phyloP scores from a whole-genome alignment of 2,113 vertebrate genomes.

The Chaenogobius annularis region DNA sequence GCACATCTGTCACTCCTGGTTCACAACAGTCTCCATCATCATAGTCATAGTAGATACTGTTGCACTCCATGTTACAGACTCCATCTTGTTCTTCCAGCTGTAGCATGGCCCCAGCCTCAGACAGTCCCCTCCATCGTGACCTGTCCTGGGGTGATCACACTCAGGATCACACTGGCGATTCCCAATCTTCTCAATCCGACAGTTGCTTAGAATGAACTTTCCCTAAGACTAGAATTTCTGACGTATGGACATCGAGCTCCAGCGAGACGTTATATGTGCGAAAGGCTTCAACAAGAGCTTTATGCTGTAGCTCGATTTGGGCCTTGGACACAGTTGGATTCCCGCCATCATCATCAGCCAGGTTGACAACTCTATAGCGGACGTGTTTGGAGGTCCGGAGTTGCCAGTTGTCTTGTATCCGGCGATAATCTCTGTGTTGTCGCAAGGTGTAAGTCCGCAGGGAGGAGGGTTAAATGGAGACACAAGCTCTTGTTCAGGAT shows the following conservation, averaged over 20 bases:
- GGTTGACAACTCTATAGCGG: slow-evolving; percentile 88
- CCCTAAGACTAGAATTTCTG: slow-evolving; percentile 84
- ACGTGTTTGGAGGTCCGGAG: slow-evolving; percentile 82
- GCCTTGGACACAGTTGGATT: slow-evolving; percentile 80
- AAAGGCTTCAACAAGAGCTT: slow-evolving; percentile 82
- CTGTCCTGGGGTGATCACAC: slow-evolving; percentile 91
- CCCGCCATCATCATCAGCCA: slow-evolving; percentile 78
- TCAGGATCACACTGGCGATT: slow-evolving; percentile 92
- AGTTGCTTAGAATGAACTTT: slow-evolving; percentile 86
- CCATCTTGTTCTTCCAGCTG: slow-evolving; percentile 89
- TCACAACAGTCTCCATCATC: slow-evolving; percentile 97
- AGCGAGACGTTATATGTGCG: slow-evolving; percentile 90
- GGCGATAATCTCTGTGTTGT: slow-evolving; percentile 86
- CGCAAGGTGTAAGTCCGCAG: slow-evolving; percentile 88
- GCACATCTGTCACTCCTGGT: slow-evolving; percentile 78
- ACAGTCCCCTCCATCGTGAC: slow-evolving; percentile 92
- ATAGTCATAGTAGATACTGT: slow-evolving; percentile 91
- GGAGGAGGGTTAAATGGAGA: slow-evolving; percentile 79
- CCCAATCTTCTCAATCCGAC: slow-evolving; percentile 90
- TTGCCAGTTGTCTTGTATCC: slow-evolving; percentile 88
- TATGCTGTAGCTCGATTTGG: slow-evolving; percentile 86
- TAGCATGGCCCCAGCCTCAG: slow-evolving; percentile 84
- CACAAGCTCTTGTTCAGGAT: slow-evolving; percentile 67
- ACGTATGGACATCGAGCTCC: slow-evolving; percentile 81
- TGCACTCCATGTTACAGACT: slow-evolving; percentile 89